Evolutionary conservation across 2,797 vertebrate species (phyloP).

Genomic region (Gallinago nigripennis): DNA sequence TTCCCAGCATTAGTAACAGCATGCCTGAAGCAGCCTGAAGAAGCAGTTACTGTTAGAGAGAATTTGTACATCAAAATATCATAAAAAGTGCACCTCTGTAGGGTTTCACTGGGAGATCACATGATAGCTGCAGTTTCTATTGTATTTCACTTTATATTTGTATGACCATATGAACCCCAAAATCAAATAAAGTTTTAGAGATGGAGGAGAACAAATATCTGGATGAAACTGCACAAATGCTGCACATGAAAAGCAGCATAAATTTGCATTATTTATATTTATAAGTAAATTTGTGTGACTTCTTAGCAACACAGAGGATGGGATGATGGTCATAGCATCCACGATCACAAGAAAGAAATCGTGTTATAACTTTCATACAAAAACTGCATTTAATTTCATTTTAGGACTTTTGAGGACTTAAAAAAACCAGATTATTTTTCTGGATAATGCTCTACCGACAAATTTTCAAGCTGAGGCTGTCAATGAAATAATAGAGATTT

Average conservation of each 20-base stretch:
- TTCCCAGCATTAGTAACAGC: neutral
- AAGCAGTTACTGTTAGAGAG: neutral
- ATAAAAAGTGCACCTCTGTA: neutral
- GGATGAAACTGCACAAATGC: neutral
- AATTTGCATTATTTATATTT: neutral
- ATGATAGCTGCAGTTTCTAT: neutral
- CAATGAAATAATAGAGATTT: neutral
- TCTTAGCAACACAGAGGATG: neutral
- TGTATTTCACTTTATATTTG: neutral
- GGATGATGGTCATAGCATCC: neutral
- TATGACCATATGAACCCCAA: neutral
- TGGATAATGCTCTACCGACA: neutral
- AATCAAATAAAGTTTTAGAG: neutral
- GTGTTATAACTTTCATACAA: neutral
- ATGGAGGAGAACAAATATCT: neutral
- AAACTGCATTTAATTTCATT: neutral
- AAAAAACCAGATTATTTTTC: neutral
- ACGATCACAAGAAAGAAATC: neutral
- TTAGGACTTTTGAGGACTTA: neutral
- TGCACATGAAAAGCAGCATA: neutral
- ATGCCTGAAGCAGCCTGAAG: neutral
- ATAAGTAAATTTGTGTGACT: neutral
- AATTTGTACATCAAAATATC: neutral
- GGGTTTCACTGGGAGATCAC: neutral
- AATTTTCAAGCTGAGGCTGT: neutral